These are phyloP conservation scores for Ditula angustiorana DNA, from an alignment of 2,888 invertebrate genomes.

Conservation along the genomic window DNA sequence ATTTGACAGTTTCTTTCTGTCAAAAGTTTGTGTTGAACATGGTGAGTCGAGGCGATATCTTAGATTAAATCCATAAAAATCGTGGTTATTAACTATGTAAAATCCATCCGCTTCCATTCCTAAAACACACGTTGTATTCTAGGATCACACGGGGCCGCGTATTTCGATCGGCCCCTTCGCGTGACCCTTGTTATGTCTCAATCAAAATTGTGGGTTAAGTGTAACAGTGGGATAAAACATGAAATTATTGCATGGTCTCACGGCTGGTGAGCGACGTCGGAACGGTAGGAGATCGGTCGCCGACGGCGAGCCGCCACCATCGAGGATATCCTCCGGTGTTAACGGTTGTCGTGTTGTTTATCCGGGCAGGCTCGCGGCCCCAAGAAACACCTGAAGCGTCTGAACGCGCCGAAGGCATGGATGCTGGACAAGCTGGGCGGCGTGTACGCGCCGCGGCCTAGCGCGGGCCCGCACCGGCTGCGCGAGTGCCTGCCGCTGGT, in stretches of 20 bases:
- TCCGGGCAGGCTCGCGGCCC: constrained; percentile 96
- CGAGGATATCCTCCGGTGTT: constrained; percentile 5
- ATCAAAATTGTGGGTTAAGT: constrained; percentile 7
- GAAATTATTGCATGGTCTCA: background rate
- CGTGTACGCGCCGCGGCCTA: constrained; percentile 98
- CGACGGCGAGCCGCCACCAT: background rate
- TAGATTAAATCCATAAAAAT: constrained; percentile 65
- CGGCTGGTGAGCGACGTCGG: no score
- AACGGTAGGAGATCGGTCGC: background rate
- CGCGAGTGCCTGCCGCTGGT: constrained; percentile 98
- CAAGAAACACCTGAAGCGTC: constrained; percentile 99
- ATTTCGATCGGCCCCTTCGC: constrained; percentile 13
- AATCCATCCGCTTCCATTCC: background rate
- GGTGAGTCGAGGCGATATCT: constrained; percentile 67
- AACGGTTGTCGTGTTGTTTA: constrained; percentile 47
- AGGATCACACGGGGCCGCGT: background rate
- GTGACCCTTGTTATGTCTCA: background rate
- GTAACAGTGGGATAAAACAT: constrained; percentile 5
- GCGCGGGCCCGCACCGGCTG: constrained; percentile 98
- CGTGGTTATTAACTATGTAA: constrained; percentile 41
- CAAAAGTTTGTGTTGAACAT: constrained; percentile 74
- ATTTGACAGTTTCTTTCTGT: constrained; percentile 66
- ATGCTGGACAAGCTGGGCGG: constrained; percentile 99
- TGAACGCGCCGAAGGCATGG: constrained; percentile 99
- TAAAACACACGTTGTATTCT: background rate